These are phyloP conservation scores for Ophthalmotilapia sp. DNA, from an alignment of 2,113 vertebrate genomes.

Conservation along the genomic window DNA sequence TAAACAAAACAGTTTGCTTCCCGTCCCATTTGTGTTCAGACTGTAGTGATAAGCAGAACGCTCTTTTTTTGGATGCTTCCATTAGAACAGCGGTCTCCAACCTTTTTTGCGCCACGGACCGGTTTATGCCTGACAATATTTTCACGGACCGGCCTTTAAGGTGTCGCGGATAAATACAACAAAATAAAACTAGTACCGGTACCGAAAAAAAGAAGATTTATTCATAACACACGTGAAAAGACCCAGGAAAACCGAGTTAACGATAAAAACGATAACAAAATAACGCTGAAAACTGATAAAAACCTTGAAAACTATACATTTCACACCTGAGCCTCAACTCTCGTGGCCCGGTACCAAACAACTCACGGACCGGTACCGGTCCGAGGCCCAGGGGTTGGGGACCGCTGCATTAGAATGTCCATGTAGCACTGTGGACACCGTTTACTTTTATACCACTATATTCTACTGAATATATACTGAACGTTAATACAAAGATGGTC, in stretches of 20 bases:
- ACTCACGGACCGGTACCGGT: too few relatives aligned
- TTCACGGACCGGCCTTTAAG: too few relatives aligned
- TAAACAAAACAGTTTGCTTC: background rate
- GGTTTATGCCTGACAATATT: too few relatives aligned
- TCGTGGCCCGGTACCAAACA: rapidly evolving
- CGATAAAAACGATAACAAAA: too few relatives aligned
- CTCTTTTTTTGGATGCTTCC: background rate
- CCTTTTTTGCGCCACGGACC: too few relatives aligned
- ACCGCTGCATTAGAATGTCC: background rate
- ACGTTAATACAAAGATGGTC: background rate
- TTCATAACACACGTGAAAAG: too few relatives aligned
- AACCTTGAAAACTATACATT: rapidly evolving
- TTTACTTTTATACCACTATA: background rate
- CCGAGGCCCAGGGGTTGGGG: too few relatives aligned
- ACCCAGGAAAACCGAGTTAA: too few relatives aligned
- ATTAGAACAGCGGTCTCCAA: background rate
- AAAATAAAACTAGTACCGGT: too few relatives aligned
- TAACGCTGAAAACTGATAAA: too few relatives aligned
- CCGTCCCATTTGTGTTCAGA: background rate
- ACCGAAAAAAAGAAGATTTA: too few relatives aligned
- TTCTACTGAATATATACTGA: background rate
- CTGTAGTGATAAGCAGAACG: rapidly evolving
- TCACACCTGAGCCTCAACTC: too few relatives aligned
- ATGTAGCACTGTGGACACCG: background rate
- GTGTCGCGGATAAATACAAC: rapidly evolving